Evolutionary conservation across 2,888 invertebrate genomes (phyloP), one percentile per base, ranked within the genome.

Genomic region (Mimachlamys varia): DNA sequence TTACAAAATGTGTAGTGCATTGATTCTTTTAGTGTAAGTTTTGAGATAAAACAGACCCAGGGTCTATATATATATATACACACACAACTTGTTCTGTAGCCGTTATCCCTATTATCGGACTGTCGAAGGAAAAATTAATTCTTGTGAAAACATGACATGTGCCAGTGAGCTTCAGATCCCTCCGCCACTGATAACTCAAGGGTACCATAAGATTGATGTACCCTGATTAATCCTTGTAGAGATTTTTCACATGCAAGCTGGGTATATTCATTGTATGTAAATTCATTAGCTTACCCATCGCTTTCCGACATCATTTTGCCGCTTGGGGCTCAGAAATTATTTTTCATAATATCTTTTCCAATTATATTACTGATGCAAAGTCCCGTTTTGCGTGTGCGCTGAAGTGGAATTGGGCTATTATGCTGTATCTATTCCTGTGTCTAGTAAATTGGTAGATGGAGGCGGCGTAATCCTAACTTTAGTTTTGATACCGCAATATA

Each of bases 341-440:
- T 76, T 17, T 33, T 33, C 33, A 33, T 27, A 76, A 76, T 76
- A 76, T 76, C 76, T 33, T 76, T 76, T 33, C 76, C 76, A 76
- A 76, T 76, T 76, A 76, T 76, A 17, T 76, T 76, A 76, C 76
- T 76, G 76, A 76, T 76, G 17, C 76, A 76, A 76, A 76, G 76
- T 76, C 76, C 22, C 33, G 22, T 33, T 76, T 27, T 17, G 33
- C 33, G 76, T 76, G 76, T 76, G 76, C 10, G 76, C 33, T 76
- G 76, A 76, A 76, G 76, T 76, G 76, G 76, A 76, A 76, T 76
- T 27, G 76, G 33, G 76, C 76, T 27, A 15, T 76, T 76, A 76
- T 76, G 33, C 76, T 0, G 33, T 76, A 76, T 76, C 76, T 76
- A 27, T 76, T 76, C 76, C 76, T 33, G 76, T 76, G 33, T 27